phyloP scores from a whole-genome alignment of 2,797 vertebrate genomes.

The Danio jaintianensis region DNA sequence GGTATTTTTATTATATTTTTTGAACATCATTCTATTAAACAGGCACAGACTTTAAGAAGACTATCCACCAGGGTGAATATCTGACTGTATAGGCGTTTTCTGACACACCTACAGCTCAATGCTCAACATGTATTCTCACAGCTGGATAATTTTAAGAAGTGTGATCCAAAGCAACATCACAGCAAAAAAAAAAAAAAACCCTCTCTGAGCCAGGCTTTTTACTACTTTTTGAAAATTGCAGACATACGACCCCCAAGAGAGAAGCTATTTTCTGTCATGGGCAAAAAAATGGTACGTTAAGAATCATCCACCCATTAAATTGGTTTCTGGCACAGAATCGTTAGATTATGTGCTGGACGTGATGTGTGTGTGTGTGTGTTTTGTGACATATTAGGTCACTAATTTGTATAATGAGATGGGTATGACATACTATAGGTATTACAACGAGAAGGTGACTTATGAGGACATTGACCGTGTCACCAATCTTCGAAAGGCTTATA shows the following conservation, averaged over 20 bases:
- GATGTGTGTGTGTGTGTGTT: conserved; percentile 59
- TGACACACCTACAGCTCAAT: conserved; percentile 7
- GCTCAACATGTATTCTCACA: conserved; percentile 30
- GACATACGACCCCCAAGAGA: conserved; percentile 76
- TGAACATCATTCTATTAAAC: conserved; percentile 27
- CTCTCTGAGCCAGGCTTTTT: conserved; percentile 60
- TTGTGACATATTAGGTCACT: too few relatives aligned
- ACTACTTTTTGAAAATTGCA: conserved; percentile 71
- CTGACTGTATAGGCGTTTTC: background rate
- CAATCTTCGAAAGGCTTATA: too few relatives aligned
- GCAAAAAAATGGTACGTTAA: conserved; percentile 77
- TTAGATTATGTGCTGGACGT: conserved; percentile 76
- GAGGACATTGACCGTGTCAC: background rate
- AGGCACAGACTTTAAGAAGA: background rate
- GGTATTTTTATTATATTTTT: background rate
- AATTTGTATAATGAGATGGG: too few relatives aligned
- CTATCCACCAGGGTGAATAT: background rate
- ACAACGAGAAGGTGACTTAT: too few relatives aligned
- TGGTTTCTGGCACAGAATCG: conserved; percentile 82
- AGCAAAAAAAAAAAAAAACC: conserved; percentile 4
- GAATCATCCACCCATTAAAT: conserved; percentile 88
- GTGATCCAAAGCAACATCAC: conserved; percentile 13
- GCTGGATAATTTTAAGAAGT: conserved; percentile 31
- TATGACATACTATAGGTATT: too few relatives aligned
- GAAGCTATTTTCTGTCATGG: conserved; percentile 72